Base-by-base conservation (phyloP, 2,888 invertebrate species). In the Onchidella celtica region DNA sequence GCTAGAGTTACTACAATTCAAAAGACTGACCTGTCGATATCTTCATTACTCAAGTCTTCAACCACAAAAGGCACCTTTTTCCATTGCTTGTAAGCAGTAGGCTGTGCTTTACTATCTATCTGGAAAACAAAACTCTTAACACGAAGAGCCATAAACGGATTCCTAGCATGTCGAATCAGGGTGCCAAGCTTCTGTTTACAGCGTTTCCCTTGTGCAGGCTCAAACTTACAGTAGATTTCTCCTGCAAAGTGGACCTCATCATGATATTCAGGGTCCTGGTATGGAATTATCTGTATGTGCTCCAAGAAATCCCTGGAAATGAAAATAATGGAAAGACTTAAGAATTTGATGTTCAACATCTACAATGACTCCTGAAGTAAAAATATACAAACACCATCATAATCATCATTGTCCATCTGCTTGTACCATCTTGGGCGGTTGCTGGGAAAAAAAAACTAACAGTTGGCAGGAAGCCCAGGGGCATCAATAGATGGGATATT, bases 221-320 rank as follows among this genome's bases (percentile, higher is more conserved):
- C 55, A 40, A 70, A 61, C 55, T 29, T 61, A 27, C 79, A 79
- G 14, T 27, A 32, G 29, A 65, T 72, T 6, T n/a, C 24, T 24
- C 70, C 79, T 57, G 72, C 55, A 72, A 27, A 72, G 14, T 27
- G 27, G 17, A 79, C 38, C n/a, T 61, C 61, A 47, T 72, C 79
- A 29, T 21, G 29, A 36, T 38, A 47, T 47, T 55, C 36, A 34
- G 17, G 29, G 6, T 40, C 55, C n/a, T 79, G 17, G n/a, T 38
- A 11, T n/a, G 79, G 70, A 21, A 72, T 21, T 24, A 79, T 38
- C 55, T 63, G 17, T 21, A 79, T 69, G 4, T 79, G 72, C 24
- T 76, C 68, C 55, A 76, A 65, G n/a, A 76, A 34, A 34, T 66
- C 24, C 24, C 76, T 76, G 47, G 6, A 47, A 47, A 6, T 47